A percentile compares a stretch with the other conserved stretches of the same genome.
Conservation (phyloP, 2,888 invertebrate genomes). For the Liodrosophila aerea region DNA sequence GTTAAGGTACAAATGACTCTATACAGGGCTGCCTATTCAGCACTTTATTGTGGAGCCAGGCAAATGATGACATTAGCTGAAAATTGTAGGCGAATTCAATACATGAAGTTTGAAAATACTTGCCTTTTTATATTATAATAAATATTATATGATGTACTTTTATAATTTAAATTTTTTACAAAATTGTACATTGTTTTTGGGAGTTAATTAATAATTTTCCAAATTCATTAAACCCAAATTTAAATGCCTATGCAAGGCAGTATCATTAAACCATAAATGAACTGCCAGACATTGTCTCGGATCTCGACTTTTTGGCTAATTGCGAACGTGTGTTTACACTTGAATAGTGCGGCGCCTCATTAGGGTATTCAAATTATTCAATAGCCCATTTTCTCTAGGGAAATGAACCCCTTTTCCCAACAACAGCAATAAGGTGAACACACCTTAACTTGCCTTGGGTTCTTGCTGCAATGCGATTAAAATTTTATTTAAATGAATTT, state of each 20-base stretch:
- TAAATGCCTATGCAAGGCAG: not conserved
- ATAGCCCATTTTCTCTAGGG: conserved; percentile 23
- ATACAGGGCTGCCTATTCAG: conserved; percentile 16
- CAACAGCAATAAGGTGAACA: not conserved
- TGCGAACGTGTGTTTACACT: conserved; percentile 66
- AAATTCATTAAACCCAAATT: not conserved
- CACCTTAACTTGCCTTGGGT: conserved; percentile 17
- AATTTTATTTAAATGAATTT: conserved; percentile 55
- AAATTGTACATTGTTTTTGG: no score
- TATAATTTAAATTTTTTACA: no score
- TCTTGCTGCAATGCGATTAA: conserved; percentile 41
- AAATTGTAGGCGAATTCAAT: not conserved
- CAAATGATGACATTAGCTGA: conserved; percentile 25
- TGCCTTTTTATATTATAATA: no score
- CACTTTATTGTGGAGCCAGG: conserved; percentile 2
- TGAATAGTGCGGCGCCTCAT: conserved; percentile 39
- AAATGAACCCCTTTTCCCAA: conserved; percentile 40
- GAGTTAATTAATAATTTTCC: no score
- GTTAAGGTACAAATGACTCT: conserved; percentile 26
- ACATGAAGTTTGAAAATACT: no score
- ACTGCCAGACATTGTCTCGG: conserved; percentile 5
- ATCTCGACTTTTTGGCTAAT: conserved; percentile 46
- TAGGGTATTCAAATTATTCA: conserved; percentile 45
- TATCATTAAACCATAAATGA: not conserved
- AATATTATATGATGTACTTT: no score